Evolutionary conservation across 2,113 vertebrate genomes (phyloP).

Genomic region (Phyllopteryx taeniolatus): DNA sequence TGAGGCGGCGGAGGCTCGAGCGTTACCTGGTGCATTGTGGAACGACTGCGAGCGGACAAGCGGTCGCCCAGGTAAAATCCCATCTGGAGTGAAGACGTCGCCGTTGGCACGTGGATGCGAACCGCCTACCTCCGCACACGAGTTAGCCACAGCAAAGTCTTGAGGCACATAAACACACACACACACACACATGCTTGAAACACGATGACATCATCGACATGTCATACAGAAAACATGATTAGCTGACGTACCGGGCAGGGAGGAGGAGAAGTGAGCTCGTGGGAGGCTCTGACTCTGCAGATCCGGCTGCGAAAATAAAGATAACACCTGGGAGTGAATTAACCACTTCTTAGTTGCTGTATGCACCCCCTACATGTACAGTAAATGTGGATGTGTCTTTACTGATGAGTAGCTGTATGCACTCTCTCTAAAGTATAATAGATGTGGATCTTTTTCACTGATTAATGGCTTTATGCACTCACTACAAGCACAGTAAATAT

Average conservation of each 20-base stretch:
- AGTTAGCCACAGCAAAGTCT: constrained; percentile 74
- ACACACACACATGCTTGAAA: neutral
- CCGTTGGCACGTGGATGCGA: constrained; percentile 42
- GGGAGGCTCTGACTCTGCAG: constrained; percentile 76
- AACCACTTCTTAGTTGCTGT: neutral
- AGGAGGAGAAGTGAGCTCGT: constrained; percentile 76
- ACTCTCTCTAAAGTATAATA: no score
- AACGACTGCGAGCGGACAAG: constrained; percentile 68
- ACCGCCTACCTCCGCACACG: constrained; percentile 44
- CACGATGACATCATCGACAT: neutral
- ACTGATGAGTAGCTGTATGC: neutral
- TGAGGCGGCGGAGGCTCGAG: neutral
- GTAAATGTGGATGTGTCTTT: neutral
- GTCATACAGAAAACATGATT: neutral
- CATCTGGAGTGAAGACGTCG: constrained; percentile 53
- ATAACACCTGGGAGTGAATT: neutral
- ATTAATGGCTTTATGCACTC: neutral
- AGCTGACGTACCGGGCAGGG: constrained; percentile 73
- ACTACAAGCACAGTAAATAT: neutral
- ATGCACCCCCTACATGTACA: neutral
- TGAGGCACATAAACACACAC: constrained; percentile 1
- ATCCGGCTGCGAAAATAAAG: constrained; percentile 68
- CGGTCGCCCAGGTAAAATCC: constrained; percentile 57
- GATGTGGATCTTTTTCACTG: no score
- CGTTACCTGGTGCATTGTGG: constrained; percentile 68